phyloP scores from a whole-genome alignment of 2,113 vertebrate genomes.

The Myrmophylax atrothorax region DNA sequence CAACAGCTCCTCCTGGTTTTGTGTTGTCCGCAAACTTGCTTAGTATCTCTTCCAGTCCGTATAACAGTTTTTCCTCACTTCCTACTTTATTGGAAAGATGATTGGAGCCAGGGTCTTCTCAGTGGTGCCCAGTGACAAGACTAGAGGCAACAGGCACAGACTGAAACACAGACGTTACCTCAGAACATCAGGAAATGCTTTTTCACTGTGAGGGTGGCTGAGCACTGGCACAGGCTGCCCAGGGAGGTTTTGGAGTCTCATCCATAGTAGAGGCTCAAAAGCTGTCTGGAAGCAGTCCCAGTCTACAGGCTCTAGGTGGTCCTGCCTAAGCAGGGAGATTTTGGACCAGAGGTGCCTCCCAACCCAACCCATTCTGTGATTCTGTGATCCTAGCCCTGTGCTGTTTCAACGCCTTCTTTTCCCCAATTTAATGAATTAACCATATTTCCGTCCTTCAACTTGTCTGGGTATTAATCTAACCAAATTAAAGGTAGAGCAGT shows the following conservation, averaged over 20 bases:
- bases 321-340: neutral
- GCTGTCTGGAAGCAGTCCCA: neutral
- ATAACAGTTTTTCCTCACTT: neutral
- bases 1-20: neutral
- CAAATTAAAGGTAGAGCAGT: neutral
- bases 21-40: neutral
- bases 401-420: neutral
- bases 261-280: neutral
- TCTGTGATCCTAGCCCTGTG: neutral
- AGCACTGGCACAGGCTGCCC: neutral
- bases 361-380: neutral
- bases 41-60: neutral
- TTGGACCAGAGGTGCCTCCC: neutral
- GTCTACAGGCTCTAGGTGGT: neutral
- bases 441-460: neutral
- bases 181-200: neutral
- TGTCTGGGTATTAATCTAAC: neutral
- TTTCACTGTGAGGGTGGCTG: neutral
- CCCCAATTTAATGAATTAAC: neutral
- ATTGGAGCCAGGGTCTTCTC: neutral
- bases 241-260: neutral
- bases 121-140: neutral
- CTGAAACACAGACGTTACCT: neutral
- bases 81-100: neutral
- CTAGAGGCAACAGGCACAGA: neutral